Conservation (phyloP, 2,797 vertebrate genomes). For the Pseudochromis fuscus region DNA sequence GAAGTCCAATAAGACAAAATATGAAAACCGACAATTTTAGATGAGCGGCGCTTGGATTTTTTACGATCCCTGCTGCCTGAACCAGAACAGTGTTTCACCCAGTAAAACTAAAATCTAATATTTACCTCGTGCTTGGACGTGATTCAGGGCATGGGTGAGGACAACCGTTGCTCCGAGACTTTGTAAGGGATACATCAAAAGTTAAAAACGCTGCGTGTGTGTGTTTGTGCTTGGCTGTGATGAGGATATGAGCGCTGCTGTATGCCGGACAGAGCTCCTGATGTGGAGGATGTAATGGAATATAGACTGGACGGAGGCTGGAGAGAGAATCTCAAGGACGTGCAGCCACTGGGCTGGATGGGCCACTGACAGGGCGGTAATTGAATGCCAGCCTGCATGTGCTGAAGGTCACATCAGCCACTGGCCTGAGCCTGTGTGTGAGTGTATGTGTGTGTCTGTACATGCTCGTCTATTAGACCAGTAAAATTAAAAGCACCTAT, state of each 20-base stretch:
- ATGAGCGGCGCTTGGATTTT: slow-evolving; percentile 28
- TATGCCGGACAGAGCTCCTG: slow-evolving; percentile 55
- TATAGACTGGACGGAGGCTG: slow-evolving; percentile 75
- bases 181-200: slow-evolving; percentile 40
- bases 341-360: slow-evolving; percentile 76
- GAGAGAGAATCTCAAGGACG: slow-evolving; percentile 79
- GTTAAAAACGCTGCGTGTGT: slow-evolving; percentile 17
- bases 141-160: slow-evolving; percentile 27
- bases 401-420: slow-evolving; percentile 83
- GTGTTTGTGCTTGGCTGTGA: slow-evolving; percentile 13
- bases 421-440: slow-evolving; percentile 52
- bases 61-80: slow-evolving; percentile 15
- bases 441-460: slow-evolving; percentile 30
- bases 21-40: slow-evolving; percentile 51
- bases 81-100: slow-evolving; percentile 36
- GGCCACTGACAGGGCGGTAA: slow-evolving; percentile 83
- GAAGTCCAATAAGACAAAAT: slow-evolving; percentile 52
- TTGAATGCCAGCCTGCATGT: slow-evolving; percentile 82
- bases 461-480: slow-evolving; percentile 5
- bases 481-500: slow-evolving; percentile 18
- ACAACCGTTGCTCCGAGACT: slow-evolving; percentile 38
- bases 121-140: slow-evolving; percentile 32
- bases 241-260: slow-evolving; percentile 50
- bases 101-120: slow-evolving; percentile 55
- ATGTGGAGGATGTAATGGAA: slow-evolving; percentile 78